These are phyloP conservation scores for Lysandra coridon DNA, from an alignment of 2,888 invertebrate species.

Conservation along the genomic window DNA sequence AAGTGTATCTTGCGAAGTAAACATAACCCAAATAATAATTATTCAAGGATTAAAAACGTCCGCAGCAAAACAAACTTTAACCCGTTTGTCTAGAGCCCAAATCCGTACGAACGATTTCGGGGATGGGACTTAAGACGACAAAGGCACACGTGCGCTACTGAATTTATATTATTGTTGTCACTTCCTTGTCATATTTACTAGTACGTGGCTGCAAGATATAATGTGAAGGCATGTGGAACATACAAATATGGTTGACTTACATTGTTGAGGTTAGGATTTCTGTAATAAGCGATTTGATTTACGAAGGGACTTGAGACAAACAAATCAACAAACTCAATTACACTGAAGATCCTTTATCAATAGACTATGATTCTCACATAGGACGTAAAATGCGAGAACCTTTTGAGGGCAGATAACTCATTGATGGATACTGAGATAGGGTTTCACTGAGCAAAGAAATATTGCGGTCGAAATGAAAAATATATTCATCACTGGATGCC, in stretches of 20 bases:
- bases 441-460: constrained; percentile 7
- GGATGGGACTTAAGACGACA: constrained; percentile 20
- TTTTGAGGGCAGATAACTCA: not conserved
- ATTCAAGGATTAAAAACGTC: not conserved
- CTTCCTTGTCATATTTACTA: constrained; percentile 34
- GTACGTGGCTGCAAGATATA: constrained; percentile 19
- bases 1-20: constrained; percentile 7
- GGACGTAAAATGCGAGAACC: not conserved
- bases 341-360: constrained; percentile 9
- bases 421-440: constrained; percentile 10
- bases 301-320: not conserved
- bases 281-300: not conserved
- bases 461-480: not conserved
- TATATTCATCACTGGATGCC: not conserved
- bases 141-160: constrained; percentile 23
- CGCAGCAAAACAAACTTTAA: not conserved
- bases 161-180: constrained; percentile 31
- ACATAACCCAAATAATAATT: constrained; percentile 8
- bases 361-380: constrained; percentile 13
- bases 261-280: constrained; percentile 1
- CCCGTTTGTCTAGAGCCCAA: not conserved
- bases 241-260: constrained; percentile 21
- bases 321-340: constrained; percentile 16
- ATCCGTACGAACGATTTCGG: not conserved
- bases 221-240: constrained; percentile 22